Evolutionary conservation across 1,140 invertebrate species (phyloP).

Genomic region (Ceratina australensis): DNA sequence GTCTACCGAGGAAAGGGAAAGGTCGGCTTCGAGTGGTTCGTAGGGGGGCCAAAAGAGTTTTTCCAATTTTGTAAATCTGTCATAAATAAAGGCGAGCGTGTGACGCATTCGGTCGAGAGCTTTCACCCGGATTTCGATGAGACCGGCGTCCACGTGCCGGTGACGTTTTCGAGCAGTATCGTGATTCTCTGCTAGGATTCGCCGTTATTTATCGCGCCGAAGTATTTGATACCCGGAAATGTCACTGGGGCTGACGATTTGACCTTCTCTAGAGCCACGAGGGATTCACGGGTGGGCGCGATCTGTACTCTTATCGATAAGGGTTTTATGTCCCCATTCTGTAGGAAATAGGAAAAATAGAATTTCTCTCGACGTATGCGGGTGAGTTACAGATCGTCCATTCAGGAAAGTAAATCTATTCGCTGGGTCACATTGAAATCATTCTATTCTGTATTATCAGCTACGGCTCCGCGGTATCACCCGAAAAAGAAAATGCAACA

Average conservation of each 20-base stretch:
- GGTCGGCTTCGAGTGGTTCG: too few relatives aligned
- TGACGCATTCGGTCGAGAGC: constrained; percentile 9
- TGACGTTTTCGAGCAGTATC: constrained; percentile 40
- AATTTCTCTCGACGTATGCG: too few relatives aligned
- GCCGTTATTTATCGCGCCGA: constrained; percentile 29
- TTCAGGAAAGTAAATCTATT: too few relatives aligned
- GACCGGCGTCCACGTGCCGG: constrained; percentile 24
- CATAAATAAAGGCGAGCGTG: constrained; percentile 46
- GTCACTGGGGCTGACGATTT: constrained; percentile 13
- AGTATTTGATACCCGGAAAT: constrained; percentile 12
- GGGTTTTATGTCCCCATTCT: too few relatives aligned
- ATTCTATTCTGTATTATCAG: too few relatives aligned
- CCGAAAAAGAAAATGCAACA: too few relatives aligned
- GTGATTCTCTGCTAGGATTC: constrained; percentile 28
- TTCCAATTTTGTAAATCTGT: constrained; percentile 53
- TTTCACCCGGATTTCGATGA: constrained; percentile 21
- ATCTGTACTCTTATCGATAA: neutral
- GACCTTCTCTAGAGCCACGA: neutral
- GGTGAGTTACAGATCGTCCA: too few relatives aligned
- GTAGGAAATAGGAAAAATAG: too few relatives aligned
- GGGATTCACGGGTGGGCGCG: neutral
- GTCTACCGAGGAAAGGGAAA: neutral
- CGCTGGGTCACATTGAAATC: too few relatives aligned
- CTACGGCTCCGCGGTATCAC: too few relatives aligned
- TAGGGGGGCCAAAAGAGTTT: constrained; percentile 13